Evolutionary conservation across 2,797 vertebrate species (phyloP), one percentile per base, ranked within the genome.

Genomic region (Lutjanus campechanus): DNA sequence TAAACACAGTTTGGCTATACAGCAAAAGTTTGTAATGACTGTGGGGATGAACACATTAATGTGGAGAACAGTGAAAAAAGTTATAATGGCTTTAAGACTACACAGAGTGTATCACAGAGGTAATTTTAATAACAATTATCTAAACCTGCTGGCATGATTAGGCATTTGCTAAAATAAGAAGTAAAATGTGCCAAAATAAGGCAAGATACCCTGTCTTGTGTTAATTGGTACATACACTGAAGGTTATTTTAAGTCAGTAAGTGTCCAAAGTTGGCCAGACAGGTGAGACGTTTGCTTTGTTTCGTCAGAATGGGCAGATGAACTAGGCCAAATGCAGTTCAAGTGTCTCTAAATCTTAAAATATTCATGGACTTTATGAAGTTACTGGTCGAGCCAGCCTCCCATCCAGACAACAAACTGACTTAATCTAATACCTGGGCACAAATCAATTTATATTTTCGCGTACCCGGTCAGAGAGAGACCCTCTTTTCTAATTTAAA

Each of bases 401-500:
- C 29, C 13, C 62, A 54, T 55, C 25, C 46, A 73, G 19, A 25
- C 41, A 63, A 43, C 54, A 71, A 77, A 81, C 43, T 61, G 65
- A 65, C 72, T 61, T 65, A 79, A 81, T 83, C 62, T 63, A 89
- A 84, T 76, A 82, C 55, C 53, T 46, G 53, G 41, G 73, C 73
- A 81, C 58, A 82, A 69, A 87, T 83, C 69, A 15, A 80, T 74
- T 88, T 79, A 79, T 64, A 60, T 73, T 58, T 53, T 72, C 62
- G 62, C 58, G 58, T 60, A 63, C 29, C 58, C 29, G 75, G 66
- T 75, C 74, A 74, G 65, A 81, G 67, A 77, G 49, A 88, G 70
- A 68, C 53, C 1, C 54, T 80, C 41, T 80, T 87, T 79, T 75
- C 83, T 87, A 70, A 92, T 91, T 85, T 73, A 85, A 69, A 71